Evolutionary conservation across 2,113 vertebrate genomes (phyloP).

Genomic region (Laticauda laticaudata): DNA sequence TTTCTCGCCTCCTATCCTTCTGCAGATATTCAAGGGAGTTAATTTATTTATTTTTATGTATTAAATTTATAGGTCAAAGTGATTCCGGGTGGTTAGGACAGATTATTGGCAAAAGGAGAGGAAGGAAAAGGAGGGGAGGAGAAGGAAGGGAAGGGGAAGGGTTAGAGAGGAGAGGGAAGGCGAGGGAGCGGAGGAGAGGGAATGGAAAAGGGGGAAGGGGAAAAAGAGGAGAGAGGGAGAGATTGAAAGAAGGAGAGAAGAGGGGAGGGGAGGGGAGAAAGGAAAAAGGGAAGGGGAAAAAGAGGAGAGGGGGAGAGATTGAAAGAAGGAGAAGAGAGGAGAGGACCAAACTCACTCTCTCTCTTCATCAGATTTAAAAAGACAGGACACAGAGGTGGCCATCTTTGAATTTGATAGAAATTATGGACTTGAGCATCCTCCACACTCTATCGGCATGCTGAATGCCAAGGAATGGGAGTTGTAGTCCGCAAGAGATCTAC

Average conservation of each 20-base stretch:
- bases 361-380: not conserved
- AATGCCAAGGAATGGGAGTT: not conserved
- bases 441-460: not conserved
- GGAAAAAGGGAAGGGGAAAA: accelerated
- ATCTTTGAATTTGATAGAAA: not conserved
- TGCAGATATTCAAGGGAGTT: not conserved
- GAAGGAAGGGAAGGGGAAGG: too few relatives aligned
- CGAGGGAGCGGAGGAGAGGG: too few relatives aligned
- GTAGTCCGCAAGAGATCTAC: not conserved
- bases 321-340: too few relatives aligned
- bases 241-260: too few relatives aligned
- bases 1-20: not conserved
- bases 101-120: not conserved
- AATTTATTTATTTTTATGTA: not conserved
- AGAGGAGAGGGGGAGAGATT: accelerated
- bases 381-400: not conserved
- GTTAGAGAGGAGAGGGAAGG: too few relatives aligned
- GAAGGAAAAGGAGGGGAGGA: not conserved
- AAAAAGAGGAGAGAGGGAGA: too few relatives aligned
- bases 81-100: not conserved
- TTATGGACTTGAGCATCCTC: not conserved
- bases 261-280: too few relatives aligned
- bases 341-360: not conserved
- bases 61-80: not conserved
- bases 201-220: too few relatives aligned